A percentile compares a stretch with the other conserved stretches of the same genome.
Conservation (phyloP, 2,888 invertebrate genomes). For the Philopedon plagiatum region DNA sequence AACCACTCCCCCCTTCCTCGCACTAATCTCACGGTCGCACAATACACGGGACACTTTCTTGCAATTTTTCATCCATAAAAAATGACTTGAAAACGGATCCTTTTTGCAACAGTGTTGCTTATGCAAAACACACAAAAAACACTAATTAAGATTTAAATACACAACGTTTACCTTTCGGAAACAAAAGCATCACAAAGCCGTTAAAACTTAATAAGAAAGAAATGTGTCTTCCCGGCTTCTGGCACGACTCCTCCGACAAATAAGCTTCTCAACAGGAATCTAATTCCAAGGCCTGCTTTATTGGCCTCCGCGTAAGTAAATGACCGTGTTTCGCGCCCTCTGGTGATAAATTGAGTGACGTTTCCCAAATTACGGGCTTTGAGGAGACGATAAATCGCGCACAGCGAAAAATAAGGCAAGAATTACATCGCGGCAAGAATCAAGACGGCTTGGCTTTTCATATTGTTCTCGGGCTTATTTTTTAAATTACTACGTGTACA, state of each 20-base stretch:
- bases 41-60: too few species aligned
- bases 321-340: conserved; percentile 38
- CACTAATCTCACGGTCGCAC: too few species aligned
- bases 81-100: too few species aligned
- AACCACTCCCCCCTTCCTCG: too few species aligned
- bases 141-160: too few species aligned
- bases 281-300: conserved; percentile 44
- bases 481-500: neutral
- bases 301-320: conserved; percentile 39
- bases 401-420: conserved; percentile 25
- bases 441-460: neutral
- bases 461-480: neutral
- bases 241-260: conserved; percentile 32
- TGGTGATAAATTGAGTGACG: conserved; percentile 54
- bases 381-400: conserved; percentile 40
- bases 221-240: conserved; percentile 8
- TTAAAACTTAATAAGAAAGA: conserved; percentile 15
- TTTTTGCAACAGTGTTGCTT: too few species aligned
- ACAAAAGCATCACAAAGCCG: neutral
- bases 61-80: too few species aligned
- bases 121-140: too few species aligned
- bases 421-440: conserved; percentile 4
- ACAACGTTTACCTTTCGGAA: neutral
- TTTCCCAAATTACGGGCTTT: conserved; percentile 53
- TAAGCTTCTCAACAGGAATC: conserved; percentile 47